Evolutionary conservation across 2,888 invertebrate genomes (phyloP).

Genomic region (Parelbella ahira): DNA sequence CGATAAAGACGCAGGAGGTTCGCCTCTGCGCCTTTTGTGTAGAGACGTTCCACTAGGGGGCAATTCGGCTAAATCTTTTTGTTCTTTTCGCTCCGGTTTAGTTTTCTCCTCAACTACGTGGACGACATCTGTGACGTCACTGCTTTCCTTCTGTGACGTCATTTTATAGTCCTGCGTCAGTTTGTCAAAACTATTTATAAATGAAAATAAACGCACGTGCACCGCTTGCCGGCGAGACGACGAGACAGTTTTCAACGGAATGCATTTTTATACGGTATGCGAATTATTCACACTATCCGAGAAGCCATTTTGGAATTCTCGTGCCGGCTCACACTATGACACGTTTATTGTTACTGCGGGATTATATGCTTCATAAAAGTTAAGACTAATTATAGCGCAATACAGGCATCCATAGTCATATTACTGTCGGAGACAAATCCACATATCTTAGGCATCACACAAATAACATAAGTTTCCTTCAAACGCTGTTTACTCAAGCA

Average conservation of each 20-base stretch:
- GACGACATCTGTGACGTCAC: conserved; percentile 50
- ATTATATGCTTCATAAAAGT: too few species aligned
- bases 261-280: conserved; percentile 45
- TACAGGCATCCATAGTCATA: not conserved
- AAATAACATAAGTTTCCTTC: conserved; percentile 25
- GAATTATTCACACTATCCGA: conserved; percentile 8
- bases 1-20: conserved; percentile 63
- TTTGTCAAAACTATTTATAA: conserved; percentile 64
- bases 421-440: conserved; percentile 18
- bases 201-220: conserved; percentile 72
- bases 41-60: conserved; percentile 67
- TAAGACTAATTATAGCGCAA: conserved; percentile 1
- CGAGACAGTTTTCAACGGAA: conserved; percentile 55
- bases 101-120: conserved; percentile 35
- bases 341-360: conserved; percentile 8
- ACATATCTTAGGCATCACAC: conserved; percentile 24
- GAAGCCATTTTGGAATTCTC: conserved; percentile 10
- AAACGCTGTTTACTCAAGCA: conserved; percentile 2
- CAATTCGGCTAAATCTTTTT: conserved; percentile 55
- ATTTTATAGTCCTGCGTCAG: conserved; percentile 45
- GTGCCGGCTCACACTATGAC: not conserved
- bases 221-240: conserved; percentile 39
- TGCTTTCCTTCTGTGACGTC: conserved; percentile 61
- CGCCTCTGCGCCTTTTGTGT: conserved; percentile 65
- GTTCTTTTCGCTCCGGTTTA: conserved; percentile 38